These are phyloP conservation scores for Phylloscopus collybita DNA, from an alignment of 2,797 vertebrate species.

Conservation along the genomic window DNA sequence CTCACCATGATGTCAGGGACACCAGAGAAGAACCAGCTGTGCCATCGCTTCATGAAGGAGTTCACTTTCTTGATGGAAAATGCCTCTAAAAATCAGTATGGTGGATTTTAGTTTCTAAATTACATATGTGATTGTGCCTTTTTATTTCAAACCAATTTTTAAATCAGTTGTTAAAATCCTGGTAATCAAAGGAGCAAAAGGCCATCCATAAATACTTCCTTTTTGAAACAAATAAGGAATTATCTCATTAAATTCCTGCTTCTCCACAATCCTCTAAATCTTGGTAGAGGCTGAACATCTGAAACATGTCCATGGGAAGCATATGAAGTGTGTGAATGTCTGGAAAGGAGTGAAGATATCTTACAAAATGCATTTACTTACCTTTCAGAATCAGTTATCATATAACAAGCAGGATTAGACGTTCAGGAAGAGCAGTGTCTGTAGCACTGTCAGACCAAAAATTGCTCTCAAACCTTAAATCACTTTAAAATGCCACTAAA, in stretches of 20 bases:
- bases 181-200: neutral
- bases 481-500: neutral
- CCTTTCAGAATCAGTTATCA: neutral
- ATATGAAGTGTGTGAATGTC: neutral
- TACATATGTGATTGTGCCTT: neutral
- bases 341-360: neutral
- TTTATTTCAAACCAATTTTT: neutral
- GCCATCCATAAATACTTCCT: neutral
- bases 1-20: constrained; percentile 97
- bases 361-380: neutral
- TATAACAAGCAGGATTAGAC: neutral
- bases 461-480: neutral
- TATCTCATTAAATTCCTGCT: neutral
- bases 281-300: neutral
- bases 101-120: neutral
- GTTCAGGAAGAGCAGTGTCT: neutral
- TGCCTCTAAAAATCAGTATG: constrained; percentile 96
- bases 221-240: neutral
- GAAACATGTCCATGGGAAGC: neutral
- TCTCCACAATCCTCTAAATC: neutral
- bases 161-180: neutral
- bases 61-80: constrained; percentile 94
- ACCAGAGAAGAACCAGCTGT: constrained; percentile 95
- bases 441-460: neutral
- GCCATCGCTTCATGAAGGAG: constrained; percentile 96